Base-by-base conservation (phyloP, 2,113 vertebrate species). In the Thymallus thymallus region DNA sequence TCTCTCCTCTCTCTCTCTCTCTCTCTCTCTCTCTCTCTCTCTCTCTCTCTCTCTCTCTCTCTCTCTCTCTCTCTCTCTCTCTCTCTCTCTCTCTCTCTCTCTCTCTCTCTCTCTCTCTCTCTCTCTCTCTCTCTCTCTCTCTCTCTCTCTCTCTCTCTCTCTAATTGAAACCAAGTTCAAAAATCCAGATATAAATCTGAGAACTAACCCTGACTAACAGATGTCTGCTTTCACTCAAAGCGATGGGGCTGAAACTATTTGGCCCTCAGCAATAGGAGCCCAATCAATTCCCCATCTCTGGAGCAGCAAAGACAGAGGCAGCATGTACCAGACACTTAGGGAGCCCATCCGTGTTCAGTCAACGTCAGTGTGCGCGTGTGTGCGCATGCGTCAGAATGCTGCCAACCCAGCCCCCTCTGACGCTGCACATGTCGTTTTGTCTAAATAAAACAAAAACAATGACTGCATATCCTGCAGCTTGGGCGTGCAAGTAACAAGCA, bases 381-480 rank as follows among this genome's bases (percentile, higher is more conserved):
- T 69, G 69, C 32, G 69, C 68, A 35, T 72, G 45, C 46, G 14
- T 48, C 13, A 20, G 18, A 55, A 24, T 58, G 20, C 82, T 70
- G 82, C 74, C 78, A 78, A 64, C 72, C 77, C 76, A 80, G 79
- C 86, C 79, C 74, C 16, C 76, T 84, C 61, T 90, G 87, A 91
- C 80, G 82, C 84, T 30, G 69, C 64, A 16, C 85, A 82, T 82
- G 86, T 88, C 91, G 88, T 91, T 92, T 90, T 88, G 89, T 91
- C 88, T 88, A n/a, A n/a, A n/a, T n/a, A n/a, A 81, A 89, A 88
- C 85, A 90, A 81, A 89, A 88, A 86, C 87, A 80, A 70, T 82
- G 83, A 88, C 72, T 60, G 24, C 80, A 90, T 86, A 88, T 92
- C 91, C 90, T 91, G 89, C 76, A 74, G 70, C 66, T 67, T 71